Evolutionary conservation across 1,140 invertebrate genomes (phyloP), one percentile per base, ranked within the genome.

Genomic region (Aphis craccivora): DNA sequence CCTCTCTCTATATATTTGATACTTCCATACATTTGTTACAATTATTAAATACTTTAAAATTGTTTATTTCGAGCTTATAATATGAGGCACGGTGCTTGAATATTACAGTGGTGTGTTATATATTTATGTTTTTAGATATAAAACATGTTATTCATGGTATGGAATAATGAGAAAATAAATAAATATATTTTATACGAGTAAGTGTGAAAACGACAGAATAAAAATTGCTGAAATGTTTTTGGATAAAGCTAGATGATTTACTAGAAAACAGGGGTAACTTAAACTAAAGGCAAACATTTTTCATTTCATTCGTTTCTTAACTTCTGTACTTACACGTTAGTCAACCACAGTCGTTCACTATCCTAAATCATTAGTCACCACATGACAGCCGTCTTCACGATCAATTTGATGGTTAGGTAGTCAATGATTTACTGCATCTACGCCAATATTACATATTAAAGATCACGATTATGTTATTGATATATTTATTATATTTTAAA

Each of bases 241-340:
- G 60, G 60, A 40, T 30, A 84, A 25, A 23, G 9, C 23, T 84
- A 40, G 37, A 84, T 40, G 83, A 43, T 40, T 84, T 25, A 84
- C 83, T 84, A 40, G 22, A 30, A 43, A 84, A 40, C 37, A 9
- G 37, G 9, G 40, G 23, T 25, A 43, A 20, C 23, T 40, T 84
- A 43, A 40, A 84, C 83, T 40, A 40, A 84, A 43, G 23, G 23
- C 37, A 84, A 25, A 84, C 37, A 84, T 84, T 40, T 84, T 84
- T 84, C 83, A 43, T 84, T 84, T 84, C 22, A 84, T 84, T 84
- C n/a, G 60, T n/a, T 76, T 76, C 60, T 76, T 23, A 76, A 35
- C 60, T n/a, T 76, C 60, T 76, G 14, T 76, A n/a, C n/a, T 76
- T n/a, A 76, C 60, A 76, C 60, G 60, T 76, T 76, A 76, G 60